phyloP scores from a whole-genome alignment of 1,140 invertebrate genomes.

The Trachymyrmex septentrionalis region DNA sequence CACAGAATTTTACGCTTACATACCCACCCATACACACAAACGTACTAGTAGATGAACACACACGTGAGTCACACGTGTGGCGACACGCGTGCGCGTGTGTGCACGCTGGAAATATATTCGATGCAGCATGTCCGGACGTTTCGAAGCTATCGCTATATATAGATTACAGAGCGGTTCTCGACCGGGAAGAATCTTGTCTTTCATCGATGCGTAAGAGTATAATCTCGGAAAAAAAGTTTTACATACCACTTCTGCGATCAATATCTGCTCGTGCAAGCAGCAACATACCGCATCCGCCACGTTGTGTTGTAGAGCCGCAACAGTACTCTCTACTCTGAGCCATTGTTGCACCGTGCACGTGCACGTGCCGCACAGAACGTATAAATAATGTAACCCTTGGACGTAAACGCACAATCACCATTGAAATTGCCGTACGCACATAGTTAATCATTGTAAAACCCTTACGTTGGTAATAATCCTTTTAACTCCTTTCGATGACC shows the following conservation, averaged over 20 bases:
- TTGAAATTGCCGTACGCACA: constrained; percentile 21
- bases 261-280: not conserved
- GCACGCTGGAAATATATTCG: constrained; percentile 73
- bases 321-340: not conserved
- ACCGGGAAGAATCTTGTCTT: constrained; percentile 71
- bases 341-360: constrained; percentile 15
- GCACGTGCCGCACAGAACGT: not conserved
- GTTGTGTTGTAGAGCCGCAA: not conserved
- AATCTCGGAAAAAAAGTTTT: constrained; percentile 61
- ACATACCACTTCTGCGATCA: constrained; percentile 33
- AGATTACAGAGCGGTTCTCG: constrained; percentile 74
- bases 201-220: constrained; percentile 66
- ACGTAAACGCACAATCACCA: not conserved
- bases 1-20: constrained; percentile 45
- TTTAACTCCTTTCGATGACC: not conserved
- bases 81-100: constrained; percentile 21
- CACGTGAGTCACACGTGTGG: constrained; percentile 1
- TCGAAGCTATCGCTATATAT: constrained; percentile 75
- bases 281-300: not conserved
- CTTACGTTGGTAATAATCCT: constrained; percentile 30
- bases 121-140: constrained; percentile 72
- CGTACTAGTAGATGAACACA: not conserved
- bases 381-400: constrained; percentile 27
- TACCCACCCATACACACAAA: not conserved
- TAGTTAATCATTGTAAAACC: constrained; percentile 18